phyloP scores from a whole-genome alignment of 2,113 vertebrate species.

The Erinaceus europaeus region DNA sequence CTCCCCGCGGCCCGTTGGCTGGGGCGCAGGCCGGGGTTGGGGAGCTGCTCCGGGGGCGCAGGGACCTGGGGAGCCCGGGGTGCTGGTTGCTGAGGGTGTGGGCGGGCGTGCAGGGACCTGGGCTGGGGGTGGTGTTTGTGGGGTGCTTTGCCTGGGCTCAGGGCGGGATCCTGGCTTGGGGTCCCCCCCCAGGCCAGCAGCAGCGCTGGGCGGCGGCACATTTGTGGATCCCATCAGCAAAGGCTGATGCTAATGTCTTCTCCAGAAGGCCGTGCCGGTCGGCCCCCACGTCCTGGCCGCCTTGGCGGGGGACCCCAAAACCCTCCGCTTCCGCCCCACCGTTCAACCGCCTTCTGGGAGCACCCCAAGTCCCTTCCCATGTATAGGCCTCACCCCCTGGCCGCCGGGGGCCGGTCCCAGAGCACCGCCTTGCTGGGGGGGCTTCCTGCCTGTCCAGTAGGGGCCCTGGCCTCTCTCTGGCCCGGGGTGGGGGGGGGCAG shows the following conservation, averaged over 20 bases:
- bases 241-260: constrained; percentile 68
- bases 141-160: background rate
- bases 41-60: background rate
- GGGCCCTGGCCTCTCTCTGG: background rate
- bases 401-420: no score
- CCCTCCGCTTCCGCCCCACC: no score
- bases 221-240: constrained; percentile 72
- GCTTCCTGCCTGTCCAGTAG: no score
- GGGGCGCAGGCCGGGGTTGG: background rate
- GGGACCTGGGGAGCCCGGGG: background rate
- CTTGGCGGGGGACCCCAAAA: no score
- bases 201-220: constrained; percentile 49
- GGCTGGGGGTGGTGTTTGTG: background rate
- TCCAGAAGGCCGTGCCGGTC: constrained; percentile 70
- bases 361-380: no score
- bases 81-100: background rate
- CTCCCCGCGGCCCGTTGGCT: background rate
- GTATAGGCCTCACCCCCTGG: background rate
- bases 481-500: background rate
- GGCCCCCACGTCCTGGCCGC: constrained; percentile 60
- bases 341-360: no score
- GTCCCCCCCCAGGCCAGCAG: background rate
- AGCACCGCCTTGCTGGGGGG: no score
- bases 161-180: background rate
- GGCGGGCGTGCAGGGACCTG: no score